These are phyloP conservation scores for Diorhabda elongata DNA, from an alignment of 1,140 invertebrate genomes.

Conservation along the genomic window DNA sequence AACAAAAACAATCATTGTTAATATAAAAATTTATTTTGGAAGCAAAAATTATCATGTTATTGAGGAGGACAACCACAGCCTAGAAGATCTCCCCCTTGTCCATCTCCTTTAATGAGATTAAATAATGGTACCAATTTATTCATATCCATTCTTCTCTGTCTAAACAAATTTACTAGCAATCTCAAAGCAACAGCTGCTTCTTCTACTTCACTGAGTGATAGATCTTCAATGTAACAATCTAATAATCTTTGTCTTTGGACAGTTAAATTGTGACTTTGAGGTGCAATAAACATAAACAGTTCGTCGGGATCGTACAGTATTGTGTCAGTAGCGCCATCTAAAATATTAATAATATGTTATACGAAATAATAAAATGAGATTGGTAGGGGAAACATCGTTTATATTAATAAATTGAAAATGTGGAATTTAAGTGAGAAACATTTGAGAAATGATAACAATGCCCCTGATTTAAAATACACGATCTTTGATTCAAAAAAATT, in stretches of 20 bases:
- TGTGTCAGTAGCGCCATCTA: not conserved
- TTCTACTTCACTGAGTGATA: not conserved
- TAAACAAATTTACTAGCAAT: not conserved
- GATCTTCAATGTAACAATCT: not conserved
- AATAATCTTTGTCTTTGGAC: not conserved
- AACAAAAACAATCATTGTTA: no score
- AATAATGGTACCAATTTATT: not conserved
- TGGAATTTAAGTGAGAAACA: no score
- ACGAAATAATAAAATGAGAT: no score
- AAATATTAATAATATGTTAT: not conserved
- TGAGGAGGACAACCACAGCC: not conserved
- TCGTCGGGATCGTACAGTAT: not conserved
- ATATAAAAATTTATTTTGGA: no score
- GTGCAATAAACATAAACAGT: not conserved
- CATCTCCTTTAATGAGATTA: not conserved
- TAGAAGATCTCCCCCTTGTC: no score
- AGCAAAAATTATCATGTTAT: no score
- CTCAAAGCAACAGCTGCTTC: not conserved
- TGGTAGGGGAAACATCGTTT: no score
- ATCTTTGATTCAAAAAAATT: no score
- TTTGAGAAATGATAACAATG: no score
- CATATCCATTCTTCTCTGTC: not conserved
- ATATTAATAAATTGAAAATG: no score
- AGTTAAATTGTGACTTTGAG: not conserved
- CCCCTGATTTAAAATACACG: no score